phyloP scores from a whole-genome alignment of 2,888 invertebrate species.

The Disparrhopalites patrizii region DNA sequence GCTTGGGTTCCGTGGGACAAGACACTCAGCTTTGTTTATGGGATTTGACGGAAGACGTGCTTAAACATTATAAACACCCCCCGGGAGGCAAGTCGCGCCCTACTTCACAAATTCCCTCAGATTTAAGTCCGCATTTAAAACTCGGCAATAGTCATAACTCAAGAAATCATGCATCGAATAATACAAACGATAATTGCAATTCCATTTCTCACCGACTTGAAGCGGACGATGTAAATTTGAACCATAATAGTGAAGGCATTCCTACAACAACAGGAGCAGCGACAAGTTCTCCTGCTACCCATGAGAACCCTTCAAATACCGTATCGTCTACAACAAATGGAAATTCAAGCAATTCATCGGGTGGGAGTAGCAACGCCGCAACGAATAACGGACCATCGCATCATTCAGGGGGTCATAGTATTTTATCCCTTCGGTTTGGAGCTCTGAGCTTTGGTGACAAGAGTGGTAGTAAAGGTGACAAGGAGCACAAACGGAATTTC shows the following conservation, averaged over 20 bases:
- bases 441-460: conserved; percentile 48
- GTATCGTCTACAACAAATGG: conserved; percentile 9
- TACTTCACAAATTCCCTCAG: conserved; percentile 44
- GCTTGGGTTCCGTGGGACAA: conserved; percentile 92
- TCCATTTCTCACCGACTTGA: background rate
- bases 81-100: conserved; percentile 40
- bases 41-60: conserved; percentile 95
- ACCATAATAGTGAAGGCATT: background rate
- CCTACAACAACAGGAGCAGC: too few relatives aligned
- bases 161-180: background rate
- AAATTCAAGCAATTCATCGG: background rate
- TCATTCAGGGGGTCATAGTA: conserved; percentile 53
- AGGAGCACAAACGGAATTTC: conserved; percentile 65
- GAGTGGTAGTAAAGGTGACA: conserved; percentile 41
- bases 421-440: conserved; percentile 49
- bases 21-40: conserved; percentile 97
- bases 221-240: background rate
- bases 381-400: conserved; percentile 8
- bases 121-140: conserved; percentile 44
- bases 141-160: conserved; percentile 36
- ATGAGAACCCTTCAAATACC: background rate
- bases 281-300: too few relatives aligned
- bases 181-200: background rate
- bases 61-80: conserved; percentile 54
- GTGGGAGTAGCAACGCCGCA: background rate